These are phyloP conservation scores for Rhagoletis zephyria DNA, from an alignment of 1,140 invertebrate species.

Conservation along the genomic window DNA sequence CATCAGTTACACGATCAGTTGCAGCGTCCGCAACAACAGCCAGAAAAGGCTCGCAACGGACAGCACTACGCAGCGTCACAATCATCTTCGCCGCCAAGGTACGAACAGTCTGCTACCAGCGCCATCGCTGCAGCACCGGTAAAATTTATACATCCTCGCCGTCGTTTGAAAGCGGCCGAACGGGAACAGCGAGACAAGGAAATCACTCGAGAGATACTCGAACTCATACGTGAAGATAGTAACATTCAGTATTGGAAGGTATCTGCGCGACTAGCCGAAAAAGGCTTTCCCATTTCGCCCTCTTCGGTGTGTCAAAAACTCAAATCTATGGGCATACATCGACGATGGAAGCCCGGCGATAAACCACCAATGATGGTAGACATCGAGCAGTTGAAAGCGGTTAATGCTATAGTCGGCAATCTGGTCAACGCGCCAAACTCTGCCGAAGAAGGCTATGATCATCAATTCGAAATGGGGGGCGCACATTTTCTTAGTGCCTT, in stretches of 20 bases:
- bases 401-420: constrained; percentile 60
- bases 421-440: constrained; percentile 18
- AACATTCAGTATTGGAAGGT: constrained; percentile 72
- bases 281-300: constrained; percentile 70
- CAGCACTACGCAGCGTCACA: neutral
- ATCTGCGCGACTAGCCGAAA: constrained; percentile 69
- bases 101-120: neutral
- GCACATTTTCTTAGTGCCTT: constrained; percentile 72
- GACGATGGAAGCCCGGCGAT: constrained; percentile 71
- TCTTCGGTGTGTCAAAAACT: constrained; percentile 72
- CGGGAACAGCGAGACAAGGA: constrained; percentile 69
- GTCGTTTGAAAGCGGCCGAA: constrained; percentile 69
- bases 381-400: constrained; percentile 67
- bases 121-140: neutral
- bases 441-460: constrained; percentile 66
- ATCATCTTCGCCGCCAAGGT: neutral
- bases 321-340: constrained; percentile 71
- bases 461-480: constrained; percentile 70
- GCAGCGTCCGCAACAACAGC: constrained; percentile 45
- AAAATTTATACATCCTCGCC: constrained; percentile 65
- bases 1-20: constrained; percentile 31
- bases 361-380: constrained; percentile 68
- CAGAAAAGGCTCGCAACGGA: neutral
- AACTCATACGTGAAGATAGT: constrained; percentile 71
- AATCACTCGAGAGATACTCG: constrained; percentile 71